Evolutionary conservation across 2,113 vertebrate genomes (phyloP), one percentile per base, ranked within the genome.

Genomic region (Poeciliopsis prolifica): DNA sequence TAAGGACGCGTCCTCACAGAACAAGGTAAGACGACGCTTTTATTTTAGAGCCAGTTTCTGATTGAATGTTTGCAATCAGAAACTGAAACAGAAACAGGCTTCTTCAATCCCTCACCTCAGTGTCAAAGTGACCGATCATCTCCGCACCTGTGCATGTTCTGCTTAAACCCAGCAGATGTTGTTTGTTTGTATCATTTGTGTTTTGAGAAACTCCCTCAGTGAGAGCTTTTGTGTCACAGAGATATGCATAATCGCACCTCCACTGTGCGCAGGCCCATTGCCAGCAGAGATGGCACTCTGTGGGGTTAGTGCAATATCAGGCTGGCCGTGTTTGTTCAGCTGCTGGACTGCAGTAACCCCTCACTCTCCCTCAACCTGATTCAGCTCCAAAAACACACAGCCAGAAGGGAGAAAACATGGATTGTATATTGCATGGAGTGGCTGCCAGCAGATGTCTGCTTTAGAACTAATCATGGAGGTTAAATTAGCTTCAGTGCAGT

Each of bases 251-350:
- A 91, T 88, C 66, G 85, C 61, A 76, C 19, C 72, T 77, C 75
- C 65, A 19, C 73, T 73, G 79, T 72, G 84, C 67, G 28, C 69
- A 58, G 79, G 80, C 68, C 17, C 8, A 70, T 26, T 61, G 85
- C 85, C 86, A 72, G 79, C 81, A 75, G 80, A 84, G 85, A 86
- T 90, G 84, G 54, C 81, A 77, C 84, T 79, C 80, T 69, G 77
- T 86, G 84, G 88, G 86, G 82, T 87, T 78, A 91, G 74, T 77
- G 85, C 89, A 91, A 92, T 88, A 89, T 87, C 84, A 86, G 80
- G 65, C 87, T 83, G 88, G 74, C 65, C 68, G 71, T 94, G 93
- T 92, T 93, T 94, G 85, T 78, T 91, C 92, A 94, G 92, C 93
- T 94, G 94, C 85, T 84, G 88, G 80, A 85, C 88, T 91, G 77